Percentiles rank a stretch among this genome's conserved stretches.
Conservation (phyloP, 2,888 invertebrate genomes). For the Eumacrocentrus americanus region DNA sequence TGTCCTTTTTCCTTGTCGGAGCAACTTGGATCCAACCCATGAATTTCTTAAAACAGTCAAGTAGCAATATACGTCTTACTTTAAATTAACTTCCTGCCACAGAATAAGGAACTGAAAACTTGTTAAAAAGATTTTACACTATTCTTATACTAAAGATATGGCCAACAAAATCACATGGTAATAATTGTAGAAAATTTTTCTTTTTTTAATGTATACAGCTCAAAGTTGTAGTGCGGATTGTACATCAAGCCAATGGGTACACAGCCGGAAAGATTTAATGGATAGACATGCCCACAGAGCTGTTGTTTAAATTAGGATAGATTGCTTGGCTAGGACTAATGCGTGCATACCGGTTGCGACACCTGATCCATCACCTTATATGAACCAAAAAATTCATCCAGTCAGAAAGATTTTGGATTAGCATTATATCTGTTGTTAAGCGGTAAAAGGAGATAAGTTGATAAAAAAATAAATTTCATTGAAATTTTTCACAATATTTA, state of each 20-base stretch:
- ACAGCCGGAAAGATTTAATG: conserved; percentile 26
- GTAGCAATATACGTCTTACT: not conserved
- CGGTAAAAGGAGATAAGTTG: too few species aligned
- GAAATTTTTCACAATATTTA: too few species aligned
- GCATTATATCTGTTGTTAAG: too few species aligned
- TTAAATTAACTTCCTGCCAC: not conserved
- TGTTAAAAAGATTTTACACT: not conserved
- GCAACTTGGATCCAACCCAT: not conserved
- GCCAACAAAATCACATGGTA: too few species aligned
- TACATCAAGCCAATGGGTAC: conserved; percentile 4
- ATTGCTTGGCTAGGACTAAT: conserved; percentile 19
- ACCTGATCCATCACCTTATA: conserved; percentile 25
- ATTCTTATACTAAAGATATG: too few species aligned
- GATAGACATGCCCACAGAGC: conserved; percentile 18
- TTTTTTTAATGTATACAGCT: too few species aligned
- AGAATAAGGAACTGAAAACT: not conserved
- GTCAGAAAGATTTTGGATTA: not conserved
- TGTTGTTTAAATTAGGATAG: conserved; percentile 30
- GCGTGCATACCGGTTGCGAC: conserved; percentile 16
- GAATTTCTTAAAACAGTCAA: not conserved
- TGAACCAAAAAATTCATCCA: conserved; percentile 8
- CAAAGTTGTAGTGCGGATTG: too few species aligned
- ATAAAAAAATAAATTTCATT: too few species aligned
- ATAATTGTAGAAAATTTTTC: too few species aligned
- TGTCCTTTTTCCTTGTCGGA: not conserved